These are phyloP conservation scores for Anastrepha obliqua DNA, from an alignment of 1,140 invertebrate species.

Conservation along the genomic window DNA sequence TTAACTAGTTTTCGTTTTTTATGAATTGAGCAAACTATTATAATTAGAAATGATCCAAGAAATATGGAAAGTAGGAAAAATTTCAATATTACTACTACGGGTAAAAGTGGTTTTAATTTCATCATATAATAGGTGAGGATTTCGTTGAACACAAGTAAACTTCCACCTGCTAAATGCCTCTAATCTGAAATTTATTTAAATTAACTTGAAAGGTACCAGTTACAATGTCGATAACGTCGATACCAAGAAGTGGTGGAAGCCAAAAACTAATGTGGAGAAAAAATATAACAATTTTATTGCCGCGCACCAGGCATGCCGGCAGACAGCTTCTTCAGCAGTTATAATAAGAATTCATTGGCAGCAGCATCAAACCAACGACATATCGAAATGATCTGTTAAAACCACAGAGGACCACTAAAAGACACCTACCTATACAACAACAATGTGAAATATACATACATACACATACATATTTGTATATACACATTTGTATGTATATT, in stretches of 20 bases:
- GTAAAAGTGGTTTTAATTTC: background rate
- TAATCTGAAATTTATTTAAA: slow-evolving; percentile 29
- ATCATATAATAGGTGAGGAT: background rate
- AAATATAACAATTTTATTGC: background rate
- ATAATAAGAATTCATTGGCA: background rate
- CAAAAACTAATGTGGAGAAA: background rate
- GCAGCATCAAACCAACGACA: too few species aligned
- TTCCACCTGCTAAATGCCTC: background rate
- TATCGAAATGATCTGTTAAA: too few species aligned
- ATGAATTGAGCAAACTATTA: background rate
- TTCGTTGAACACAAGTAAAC: background rate
- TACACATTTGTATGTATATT: background rate
- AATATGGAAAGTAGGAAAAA: background rate
- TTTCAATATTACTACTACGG: background rate
- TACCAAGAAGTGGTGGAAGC: background rate
- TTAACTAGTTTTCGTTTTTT: background rate
- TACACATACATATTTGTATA: background rate
- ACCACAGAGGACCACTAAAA: background rate
- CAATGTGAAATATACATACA: background rate
- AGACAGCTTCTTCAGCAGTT: background rate
- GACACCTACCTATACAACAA: background rate
- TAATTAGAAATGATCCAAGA: background rate
- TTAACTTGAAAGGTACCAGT: background rate
- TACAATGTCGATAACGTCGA: background rate
- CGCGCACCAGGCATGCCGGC: background rate